A percentile compares a stretch with the other conserved stretches of the same genome.
phyloP scores from a whole-genome alignment of 2,797 vertebrate species.

The Neoniphon sammara region DNA sequence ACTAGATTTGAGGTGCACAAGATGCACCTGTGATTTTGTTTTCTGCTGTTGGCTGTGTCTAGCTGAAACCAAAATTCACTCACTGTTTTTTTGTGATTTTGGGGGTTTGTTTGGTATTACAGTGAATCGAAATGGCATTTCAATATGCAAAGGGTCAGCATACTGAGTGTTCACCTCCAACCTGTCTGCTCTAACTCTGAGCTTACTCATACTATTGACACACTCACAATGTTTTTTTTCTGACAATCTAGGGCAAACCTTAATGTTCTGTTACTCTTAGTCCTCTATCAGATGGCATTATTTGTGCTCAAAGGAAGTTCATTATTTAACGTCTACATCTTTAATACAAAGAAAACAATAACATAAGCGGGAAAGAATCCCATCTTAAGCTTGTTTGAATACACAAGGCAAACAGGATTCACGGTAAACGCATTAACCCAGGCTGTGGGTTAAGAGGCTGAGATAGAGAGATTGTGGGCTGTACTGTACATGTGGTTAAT shows the following conservation, averaged over 20 bases:
- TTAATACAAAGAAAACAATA: constrained; percentile 50
- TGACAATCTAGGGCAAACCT: background rate
- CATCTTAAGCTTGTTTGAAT: constrained; percentile 61
- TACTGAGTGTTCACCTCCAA: background rate
- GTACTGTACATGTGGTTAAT: constrained; percentile 78
- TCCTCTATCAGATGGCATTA: constrained; percentile 47
- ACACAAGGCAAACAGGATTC: constrained; percentile 62
- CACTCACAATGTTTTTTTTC: background rate
- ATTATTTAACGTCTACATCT: constrained; percentile 22
- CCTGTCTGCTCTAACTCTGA: background rate
- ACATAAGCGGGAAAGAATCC: constrained; percentile 58
- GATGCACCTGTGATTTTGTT: background rate
- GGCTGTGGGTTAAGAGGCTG: constrained; percentile 63
- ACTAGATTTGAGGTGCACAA: too few species aligned
- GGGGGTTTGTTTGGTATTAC: background rate
- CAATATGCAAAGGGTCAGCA: background rate
- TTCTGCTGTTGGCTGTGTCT: background rate
- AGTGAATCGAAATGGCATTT: background rate
- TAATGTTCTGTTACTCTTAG: constrained; percentile 24
- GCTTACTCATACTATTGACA: background rate
- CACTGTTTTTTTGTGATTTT: background rate
- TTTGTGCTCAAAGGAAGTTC: constrained; percentile 58
- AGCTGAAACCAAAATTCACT: background rate
- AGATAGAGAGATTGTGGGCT: constrained; percentile 63
- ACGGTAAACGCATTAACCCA: constrained; percentile 64